These are phyloP conservation scores for Mactra quadrangularis DNA, from an alignment of 1,140 invertebrate genomes.

Conservation along the genomic window DNA sequence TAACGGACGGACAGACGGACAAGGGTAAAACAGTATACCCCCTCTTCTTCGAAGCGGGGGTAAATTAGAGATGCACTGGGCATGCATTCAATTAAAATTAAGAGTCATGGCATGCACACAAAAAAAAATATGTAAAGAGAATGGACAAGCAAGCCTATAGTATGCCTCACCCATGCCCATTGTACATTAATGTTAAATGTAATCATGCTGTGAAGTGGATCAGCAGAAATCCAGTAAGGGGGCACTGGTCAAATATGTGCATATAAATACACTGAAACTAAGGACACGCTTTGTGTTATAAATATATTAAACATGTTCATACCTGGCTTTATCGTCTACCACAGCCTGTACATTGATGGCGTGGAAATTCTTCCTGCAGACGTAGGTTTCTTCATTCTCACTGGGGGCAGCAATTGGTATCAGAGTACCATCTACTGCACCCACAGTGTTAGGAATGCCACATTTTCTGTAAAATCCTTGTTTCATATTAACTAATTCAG, in stretches of 20 bases:
- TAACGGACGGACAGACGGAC: too few species aligned
- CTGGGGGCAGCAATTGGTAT: not conserved
- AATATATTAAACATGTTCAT: not conserved
- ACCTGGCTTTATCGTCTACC: not conserved
- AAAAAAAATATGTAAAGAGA: too few species aligned
- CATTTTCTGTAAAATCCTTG: not conserved
- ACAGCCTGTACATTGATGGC: not conserved
- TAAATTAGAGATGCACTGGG: too few species aligned
- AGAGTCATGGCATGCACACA: too few species aligned
- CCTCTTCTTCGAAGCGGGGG: too few species aligned
- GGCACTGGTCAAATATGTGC: not conserved
- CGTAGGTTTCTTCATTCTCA: not conserved
- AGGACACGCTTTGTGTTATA: not conserved
- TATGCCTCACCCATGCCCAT: not conserved
- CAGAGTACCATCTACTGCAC: not conserved
- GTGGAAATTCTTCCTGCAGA: not conserved
- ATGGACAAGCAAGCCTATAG: not conserved
- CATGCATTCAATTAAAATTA: too few species aligned
- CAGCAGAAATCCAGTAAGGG: too few species aligned
- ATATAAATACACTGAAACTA: not conserved
- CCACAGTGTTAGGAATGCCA: not conserved
- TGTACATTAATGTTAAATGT: not conserved
- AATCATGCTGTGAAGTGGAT: not conserved
- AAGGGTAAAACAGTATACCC: too few species aligned
- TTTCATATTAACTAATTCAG: not conserved